phyloP scores from a whole-genome alignment of 2,888 invertebrate genomes.

The Napeogenes inachia region DNA sequence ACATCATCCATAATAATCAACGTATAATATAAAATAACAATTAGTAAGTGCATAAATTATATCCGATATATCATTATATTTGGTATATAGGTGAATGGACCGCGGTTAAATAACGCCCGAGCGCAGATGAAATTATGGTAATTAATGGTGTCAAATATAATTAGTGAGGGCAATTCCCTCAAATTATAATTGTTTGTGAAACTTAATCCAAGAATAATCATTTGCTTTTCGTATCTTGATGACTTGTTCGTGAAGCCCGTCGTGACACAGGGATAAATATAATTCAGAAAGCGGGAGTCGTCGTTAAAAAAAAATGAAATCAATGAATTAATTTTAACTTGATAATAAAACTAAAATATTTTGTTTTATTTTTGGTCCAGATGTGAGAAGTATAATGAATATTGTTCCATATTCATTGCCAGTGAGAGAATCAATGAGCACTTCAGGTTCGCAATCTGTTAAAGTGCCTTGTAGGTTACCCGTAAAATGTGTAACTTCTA shows the following conservation, averaged over 20 bases:
- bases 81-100: slow-evolving; percentile 1
- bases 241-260: too few species aligned
- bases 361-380: neutral
- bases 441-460: slow-evolving; percentile 53
- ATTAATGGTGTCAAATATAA: slow-evolving; percentile 1
- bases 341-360: too few species aligned
- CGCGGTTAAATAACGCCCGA: slow-evolving; percentile 12
- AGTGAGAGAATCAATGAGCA: slow-evolving; percentile 25
- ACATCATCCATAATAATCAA: too few species aligned
- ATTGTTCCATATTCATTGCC: slow-evolving; percentile 12
- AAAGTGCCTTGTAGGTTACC: slow-evolving; percentile 40
- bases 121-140: too few species aligned
- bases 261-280: too few species aligned
- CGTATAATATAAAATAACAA: slow-evolving; percentile 55
- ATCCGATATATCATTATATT: slow-evolving; percentile 7
- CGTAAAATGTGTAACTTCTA: slow-evolving; percentile 28
- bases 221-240: too few species aligned
- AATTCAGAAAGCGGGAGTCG: too few species aligned
- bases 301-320: too few species aligned
- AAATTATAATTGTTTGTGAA: neutral
- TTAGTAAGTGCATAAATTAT: slow-evolving; percentile 8
- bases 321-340: too few species aligned
- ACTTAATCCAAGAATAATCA: too few species aligned
- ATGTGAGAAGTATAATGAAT: neutral
- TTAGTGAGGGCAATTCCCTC: neutral